Percentiles rank a stretch among this genome's conserved stretches.
These are phyloP conservation scores for Deilephila porcellus DNA, from an alignment of 2,888 invertebrate species.

Conservation along the genomic window DNA sequence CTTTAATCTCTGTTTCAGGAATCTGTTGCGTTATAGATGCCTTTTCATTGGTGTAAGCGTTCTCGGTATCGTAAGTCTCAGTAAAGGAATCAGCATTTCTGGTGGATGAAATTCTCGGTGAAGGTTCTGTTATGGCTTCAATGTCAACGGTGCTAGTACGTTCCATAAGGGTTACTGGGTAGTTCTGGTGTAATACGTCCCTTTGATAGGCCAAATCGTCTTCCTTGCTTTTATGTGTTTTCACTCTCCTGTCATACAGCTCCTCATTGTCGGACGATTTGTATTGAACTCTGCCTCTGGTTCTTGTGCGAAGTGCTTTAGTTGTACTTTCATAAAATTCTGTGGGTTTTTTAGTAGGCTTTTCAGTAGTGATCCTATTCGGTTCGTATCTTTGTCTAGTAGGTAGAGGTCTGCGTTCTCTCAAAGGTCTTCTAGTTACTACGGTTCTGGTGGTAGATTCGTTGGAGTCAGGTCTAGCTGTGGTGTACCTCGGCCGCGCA, in stretches of 20 bases:
- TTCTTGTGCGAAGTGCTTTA: slow-evolving; percentile 56
- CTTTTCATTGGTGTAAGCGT: slow-evolving; percentile 75
- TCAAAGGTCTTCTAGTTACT: slow-evolving; percentile 78
- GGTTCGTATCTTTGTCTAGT: slow-evolving; percentile 68
- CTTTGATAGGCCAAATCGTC: slow-evolving; percentile 85
- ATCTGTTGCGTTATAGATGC: slow-evolving; percentile 62
- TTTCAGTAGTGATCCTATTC: slow-evolving; percentile 74
- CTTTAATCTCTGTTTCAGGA: slow-evolving; percentile 54
- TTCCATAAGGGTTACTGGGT: slow-evolving; percentile 84
- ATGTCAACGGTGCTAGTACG: slow-evolving; percentile 77
- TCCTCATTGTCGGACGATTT: slow-evolving; percentile 74
- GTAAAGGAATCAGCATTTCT: slow-evolving; percentile 55
- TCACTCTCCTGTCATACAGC: slow-evolving; percentile 59
- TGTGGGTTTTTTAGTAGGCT: slow-evolving; percentile 56
- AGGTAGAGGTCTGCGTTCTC: slow-evolving; percentile 80
- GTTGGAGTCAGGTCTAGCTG: slow-evolving; percentile 69
- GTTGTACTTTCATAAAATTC: slow-evolving; percentile 68
- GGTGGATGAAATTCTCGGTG: slow-evolving; percentile 54
- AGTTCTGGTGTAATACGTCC: slow-evolving; percentile 86
- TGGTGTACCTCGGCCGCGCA: slow-evolving; percentile 75
- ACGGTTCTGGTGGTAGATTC: slow-evolving; percentile 70
- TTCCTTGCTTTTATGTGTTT: slow-evolving; percentile 59
- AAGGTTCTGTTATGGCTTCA: slow-evolving; percentile 77
- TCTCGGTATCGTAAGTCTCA: slow-evolving; percentile 69
- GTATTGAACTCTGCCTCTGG: slow-evolving; percentile 82